These are phyloP conservation scores for Yponomeuta plumbellus DNA, from an alignment of 2,888 invertebrate genomes.

Conservation along the genomic window DNA sequence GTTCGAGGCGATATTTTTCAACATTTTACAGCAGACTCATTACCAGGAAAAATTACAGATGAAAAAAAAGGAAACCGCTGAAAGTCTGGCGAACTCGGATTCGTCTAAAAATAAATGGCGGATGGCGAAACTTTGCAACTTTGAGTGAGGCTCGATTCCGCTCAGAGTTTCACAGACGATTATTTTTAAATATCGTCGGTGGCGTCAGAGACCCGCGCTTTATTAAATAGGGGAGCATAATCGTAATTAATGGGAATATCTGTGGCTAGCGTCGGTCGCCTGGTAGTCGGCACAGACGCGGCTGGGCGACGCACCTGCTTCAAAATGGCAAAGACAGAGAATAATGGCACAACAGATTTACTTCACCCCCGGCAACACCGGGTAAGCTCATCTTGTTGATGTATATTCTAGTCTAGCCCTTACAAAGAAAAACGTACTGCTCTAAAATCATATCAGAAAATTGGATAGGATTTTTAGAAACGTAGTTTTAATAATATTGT, in stretches of 20 bases:
- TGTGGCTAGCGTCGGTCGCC: neutral
- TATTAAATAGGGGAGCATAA: constrained; percentile 3
- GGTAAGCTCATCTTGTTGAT: too few species aligned
- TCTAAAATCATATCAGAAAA: too few species aligned
- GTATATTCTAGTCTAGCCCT: too few species aligned
- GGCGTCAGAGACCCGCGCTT: neutral
- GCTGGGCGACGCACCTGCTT: neutral
- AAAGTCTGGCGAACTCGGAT: neutral
- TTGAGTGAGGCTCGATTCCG: neutral
- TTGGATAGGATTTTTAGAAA: too few species aligned
- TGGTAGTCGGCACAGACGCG: neutral
- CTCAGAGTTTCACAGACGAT: neutral
- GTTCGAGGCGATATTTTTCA: constrained; percentile 1
- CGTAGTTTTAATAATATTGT: too few species aligned
- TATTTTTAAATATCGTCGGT: neutral
- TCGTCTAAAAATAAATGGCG: constrained; percentile 1
- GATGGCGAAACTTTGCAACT: neutral
- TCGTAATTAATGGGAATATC: constrained; percentile 3
- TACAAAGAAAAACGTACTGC: too few species aligned
- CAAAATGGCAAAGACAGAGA: neutral
- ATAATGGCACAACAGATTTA: neutral
- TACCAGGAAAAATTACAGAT: neutral
- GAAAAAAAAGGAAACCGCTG: neutral
- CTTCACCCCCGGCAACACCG: neutral
- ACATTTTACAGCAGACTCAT: neutral